Evolutionary conservation across 2,113 vertebrate species (phyloP).

Genomic region (Rhodinocichla rosea): DNA sequence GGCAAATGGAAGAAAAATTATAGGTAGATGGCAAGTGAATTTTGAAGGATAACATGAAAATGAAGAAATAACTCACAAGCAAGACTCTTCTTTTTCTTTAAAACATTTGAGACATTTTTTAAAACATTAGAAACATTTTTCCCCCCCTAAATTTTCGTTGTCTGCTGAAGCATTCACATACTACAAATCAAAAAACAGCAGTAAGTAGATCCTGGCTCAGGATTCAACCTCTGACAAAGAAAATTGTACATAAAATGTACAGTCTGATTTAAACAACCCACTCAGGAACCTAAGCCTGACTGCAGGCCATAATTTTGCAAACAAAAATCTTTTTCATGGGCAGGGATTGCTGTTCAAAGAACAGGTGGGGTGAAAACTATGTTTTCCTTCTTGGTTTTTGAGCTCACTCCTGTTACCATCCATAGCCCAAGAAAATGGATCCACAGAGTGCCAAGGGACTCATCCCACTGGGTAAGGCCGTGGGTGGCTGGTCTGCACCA

Average conservation of each 20-base stretch:
- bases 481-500: conserved; percentile 22
- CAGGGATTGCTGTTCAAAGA: background rate
- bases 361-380: background rate
- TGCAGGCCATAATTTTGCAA: background rate
- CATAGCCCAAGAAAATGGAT: background rate
- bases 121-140: background rate
- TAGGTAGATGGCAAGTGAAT: background rate
- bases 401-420: background rate
- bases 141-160: background rate
- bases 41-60: background rate
- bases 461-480: background rate
- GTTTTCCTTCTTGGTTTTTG: background rate
- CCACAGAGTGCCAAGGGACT: background rate
- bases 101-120: background rate
- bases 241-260: background rate
- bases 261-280: background rate
- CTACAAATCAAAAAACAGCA: background rate
- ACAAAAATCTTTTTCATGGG: background rate
- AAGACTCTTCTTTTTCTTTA: background rate
- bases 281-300: background rate
- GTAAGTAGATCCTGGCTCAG: background rate
- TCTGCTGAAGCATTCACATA: background rate
- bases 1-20: background rate
- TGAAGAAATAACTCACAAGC: background rate
- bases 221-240: background rate